phyloP scores from a whole-genome alignment of 2,797 vertebrate species.

The Myripristis jacobus region DNA sequence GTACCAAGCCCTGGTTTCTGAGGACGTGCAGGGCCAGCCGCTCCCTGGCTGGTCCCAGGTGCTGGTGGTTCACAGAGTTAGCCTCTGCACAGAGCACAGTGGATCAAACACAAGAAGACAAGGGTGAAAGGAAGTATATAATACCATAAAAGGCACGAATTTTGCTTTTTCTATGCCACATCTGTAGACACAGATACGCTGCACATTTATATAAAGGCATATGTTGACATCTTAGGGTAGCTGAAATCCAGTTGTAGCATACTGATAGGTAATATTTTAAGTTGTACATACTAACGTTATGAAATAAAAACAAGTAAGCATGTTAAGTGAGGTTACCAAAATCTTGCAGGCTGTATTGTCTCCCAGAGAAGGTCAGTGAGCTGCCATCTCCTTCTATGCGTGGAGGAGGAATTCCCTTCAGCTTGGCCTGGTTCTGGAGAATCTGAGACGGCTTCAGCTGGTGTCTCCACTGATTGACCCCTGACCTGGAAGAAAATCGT shows the following conservation, averaged over 20 bases:
- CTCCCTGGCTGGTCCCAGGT: slow-evolving; percentile 90
- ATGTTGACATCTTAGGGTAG: too few species aligned
- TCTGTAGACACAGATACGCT: neutral
- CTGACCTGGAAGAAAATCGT: slow-evolving; percentile 85
- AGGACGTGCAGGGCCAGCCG: slow-evolving; percentile 93
- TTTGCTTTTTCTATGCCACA: neutral
- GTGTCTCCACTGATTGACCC: slow-evolving; percentile 95
- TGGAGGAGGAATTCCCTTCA: slow-evolving; percentile 85
- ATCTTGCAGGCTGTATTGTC: slow-evolving; percentile 88
- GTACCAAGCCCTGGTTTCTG: slow-evolving; percentile 88
- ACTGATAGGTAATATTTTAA: neutral
- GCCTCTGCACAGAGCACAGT: slow-evolving; percentile 80
- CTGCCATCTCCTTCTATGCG: slow-evolving; percentile 86
- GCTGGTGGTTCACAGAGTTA: slow-evolving; percentile 88
- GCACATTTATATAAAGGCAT: too few species aligned
- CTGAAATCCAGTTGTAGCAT: neutral
- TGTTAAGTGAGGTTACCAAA: slow-evolving; percentile 85
- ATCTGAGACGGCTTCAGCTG: slow-evolving; percentile 93
- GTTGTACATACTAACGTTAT: neutral
- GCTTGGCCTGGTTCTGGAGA: slow-evolving; percentile 88
- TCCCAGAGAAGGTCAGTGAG: slow-evolving; percentile 86
- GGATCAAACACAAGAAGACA: slow-evolving; percentile 1
- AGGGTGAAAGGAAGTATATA: neutral
- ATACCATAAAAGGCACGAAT: neutral
- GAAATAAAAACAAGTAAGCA: neutral